Conservation (phyloP, 2,113 vertebrate species). For the Mustelus asterias region DNA sequence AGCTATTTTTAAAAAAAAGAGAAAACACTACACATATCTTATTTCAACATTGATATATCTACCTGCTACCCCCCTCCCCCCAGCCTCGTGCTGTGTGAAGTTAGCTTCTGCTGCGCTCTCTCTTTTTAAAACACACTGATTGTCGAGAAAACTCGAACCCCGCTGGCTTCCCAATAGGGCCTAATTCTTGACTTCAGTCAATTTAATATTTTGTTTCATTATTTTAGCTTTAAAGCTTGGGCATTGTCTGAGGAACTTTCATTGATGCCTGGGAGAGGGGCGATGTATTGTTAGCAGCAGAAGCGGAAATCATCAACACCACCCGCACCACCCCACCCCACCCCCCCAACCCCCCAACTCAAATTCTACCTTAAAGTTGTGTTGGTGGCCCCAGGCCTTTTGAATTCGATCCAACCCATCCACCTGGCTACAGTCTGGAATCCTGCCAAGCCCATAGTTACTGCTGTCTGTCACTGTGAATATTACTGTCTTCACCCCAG, state of each 20-base stretch:
- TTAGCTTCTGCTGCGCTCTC: background rate
- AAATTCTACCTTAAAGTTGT: conserved; percentile 57
- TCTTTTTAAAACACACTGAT: background rate
- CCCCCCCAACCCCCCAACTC: conserved; percentile 55
- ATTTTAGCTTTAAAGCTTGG: background rate
- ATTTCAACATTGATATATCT: conserved; percentile 10
- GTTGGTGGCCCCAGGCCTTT: conserved; percentile 62
- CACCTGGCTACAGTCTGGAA: conserved; percentile 66
- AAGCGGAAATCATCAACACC: background rate
- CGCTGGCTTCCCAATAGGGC: background rate
- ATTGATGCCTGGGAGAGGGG: conserved; percentile 52
- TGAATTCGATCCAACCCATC: conserved; percentile 60
- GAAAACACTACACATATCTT: background rate
- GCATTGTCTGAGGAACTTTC: conserved; percentile 56
- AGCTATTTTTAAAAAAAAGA: too few relatives aligned
- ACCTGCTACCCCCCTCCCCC: background rate
- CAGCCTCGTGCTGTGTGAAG: background rate
- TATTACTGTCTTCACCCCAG: conserved; percentile 33
- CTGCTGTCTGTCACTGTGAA: conserved; percentile 25
- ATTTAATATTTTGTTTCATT: background rate
- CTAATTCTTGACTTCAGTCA: background rate
- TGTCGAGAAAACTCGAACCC: background rate
- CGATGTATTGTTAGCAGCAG: conserved; percentile 38
- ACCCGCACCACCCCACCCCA: conserved; percentile 37
- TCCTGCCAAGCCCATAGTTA: conserved; percentile 53